phyloP scores from a whole-genome alignment of 2,888 invertebrate species.

The Aelia acuminata region DNA sequence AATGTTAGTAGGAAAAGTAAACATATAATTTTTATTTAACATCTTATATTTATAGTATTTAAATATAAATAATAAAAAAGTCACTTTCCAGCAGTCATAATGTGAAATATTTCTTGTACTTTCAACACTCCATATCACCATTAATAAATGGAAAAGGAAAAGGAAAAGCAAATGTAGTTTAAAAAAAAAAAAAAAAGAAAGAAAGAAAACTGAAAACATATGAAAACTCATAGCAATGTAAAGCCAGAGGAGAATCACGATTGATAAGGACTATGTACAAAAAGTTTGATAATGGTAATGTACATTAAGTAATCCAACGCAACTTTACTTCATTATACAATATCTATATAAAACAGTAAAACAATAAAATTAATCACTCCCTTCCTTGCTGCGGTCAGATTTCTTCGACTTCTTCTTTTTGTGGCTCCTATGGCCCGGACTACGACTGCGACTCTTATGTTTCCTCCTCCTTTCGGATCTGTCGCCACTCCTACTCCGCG shows the following conservation, averaged over 20 bases:
- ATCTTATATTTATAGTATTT: slow-evolving; percentile 11
- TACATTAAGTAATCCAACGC: not conserved
- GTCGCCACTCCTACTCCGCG: slow-evolving; percentile 66
- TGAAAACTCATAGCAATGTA: not conserved
- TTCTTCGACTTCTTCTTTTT: slow-evolving; percentile 68
- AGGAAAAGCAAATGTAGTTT: not conserved
- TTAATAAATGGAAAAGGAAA: not conserved
- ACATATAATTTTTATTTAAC: not conserved
- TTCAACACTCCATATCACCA: not conserved
- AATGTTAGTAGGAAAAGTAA: slow-evolving; percentile 7
- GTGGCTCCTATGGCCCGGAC: slow-evolving; percentile 67
- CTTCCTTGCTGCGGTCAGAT: slow-evolving; percentile 65
- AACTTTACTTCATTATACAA: not conserved
- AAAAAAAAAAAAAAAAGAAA: not conserved
- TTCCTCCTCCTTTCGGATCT: slow-evolving; percentile 66
- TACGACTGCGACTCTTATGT: slow-evolving; percentile 67
- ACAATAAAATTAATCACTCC: slow-evolving; percentile 58
- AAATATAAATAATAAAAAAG: slow-evolving; percentile 10
- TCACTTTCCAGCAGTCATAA: slow-evolving; percentile 4
- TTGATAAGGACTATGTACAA: not conserved
- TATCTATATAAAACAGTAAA: slow-evolving; percentile 16
- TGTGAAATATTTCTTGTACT: slow-evolving; percentile 5
- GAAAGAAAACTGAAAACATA: not conserved
- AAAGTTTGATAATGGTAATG: not conserved
- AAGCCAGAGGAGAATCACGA: not conserved